These are phyloP conservation scores for Lepus townsendii DNA, from an alignment of 2,797 vertebrate genomes.

Conservation along the genomic window DNA sequence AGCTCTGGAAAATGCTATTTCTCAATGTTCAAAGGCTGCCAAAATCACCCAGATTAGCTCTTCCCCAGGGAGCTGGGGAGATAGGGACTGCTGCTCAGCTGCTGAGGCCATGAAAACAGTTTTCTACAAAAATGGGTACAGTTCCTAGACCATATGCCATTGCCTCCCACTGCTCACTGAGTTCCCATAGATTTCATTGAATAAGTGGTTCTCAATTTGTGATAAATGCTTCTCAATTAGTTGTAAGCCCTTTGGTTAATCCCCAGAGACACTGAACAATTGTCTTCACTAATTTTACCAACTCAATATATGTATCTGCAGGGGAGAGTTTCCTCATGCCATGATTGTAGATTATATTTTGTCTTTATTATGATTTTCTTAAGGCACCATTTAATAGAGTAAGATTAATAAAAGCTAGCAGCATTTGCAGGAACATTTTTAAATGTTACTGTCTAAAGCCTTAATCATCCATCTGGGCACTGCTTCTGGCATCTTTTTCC, in stretches of 20 bases:
- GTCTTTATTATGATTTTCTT: conserved; percentile 20
- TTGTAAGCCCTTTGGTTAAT: neutral
- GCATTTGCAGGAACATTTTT: conserved; percentile 72
- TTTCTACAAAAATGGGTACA: neutral
- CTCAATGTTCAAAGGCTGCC: neutral
- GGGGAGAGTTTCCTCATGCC: neutral
- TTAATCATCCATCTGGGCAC: conserved; percentile 46
- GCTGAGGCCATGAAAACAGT: no score
- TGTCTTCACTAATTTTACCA: neutral
- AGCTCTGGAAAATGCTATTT: neutral
- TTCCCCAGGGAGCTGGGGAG: no score
- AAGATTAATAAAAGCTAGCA: conserved; percentile 46
- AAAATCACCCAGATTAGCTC: neutral
- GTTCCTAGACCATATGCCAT: neutral
- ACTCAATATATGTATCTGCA: neutral
- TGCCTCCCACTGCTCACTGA: neutral
- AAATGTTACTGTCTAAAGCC: conserved; percentile 65
- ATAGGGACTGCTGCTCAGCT: neutral
- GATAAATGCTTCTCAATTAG: conserved; percentile 6
- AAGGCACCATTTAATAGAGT: neutral
- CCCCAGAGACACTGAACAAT: neutral
- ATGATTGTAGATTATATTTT: neutral
- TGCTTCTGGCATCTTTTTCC: conserved; percentile 21
- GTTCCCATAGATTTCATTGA: neutral
- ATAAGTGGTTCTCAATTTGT: neutral